Conservation (phyloP, 2,797 vertebrate genomes). For the Enteromius viviparus region DNA sequence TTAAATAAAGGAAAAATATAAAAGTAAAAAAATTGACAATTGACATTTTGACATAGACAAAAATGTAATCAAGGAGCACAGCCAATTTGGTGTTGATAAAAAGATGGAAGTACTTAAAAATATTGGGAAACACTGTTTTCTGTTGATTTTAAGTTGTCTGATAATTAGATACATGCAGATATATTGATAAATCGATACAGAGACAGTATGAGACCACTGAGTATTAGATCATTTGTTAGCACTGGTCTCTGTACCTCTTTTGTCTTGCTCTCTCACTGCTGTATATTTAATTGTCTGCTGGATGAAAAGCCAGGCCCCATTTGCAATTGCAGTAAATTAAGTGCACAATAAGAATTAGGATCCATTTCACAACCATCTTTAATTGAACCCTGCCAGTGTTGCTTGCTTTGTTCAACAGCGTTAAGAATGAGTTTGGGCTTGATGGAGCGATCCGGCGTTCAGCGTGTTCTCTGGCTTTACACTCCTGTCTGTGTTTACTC, state of each 20-base stretch:
- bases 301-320: conserved; percentile 51
- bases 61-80: too few species aligned
- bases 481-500: conserved; percentile 54
- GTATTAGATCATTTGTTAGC: conserved; percentile 30
- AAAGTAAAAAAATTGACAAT: neutral
- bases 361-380: conserved; percentile 60
- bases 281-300: conserved; percentile 56
- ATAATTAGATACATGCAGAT: neutral
- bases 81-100: neutral
- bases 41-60: neutral
- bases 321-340: conserved; percentile 63
- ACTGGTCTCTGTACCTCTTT: conserved; percentile 11
- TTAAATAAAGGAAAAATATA: neutral
- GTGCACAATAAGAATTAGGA: conserved; percentile 62
- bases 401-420: conserved; percentile 32
- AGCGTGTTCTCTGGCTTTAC: conserved; percentile 13
- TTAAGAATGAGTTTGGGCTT: conserved; percentile 43
- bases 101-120: neutral
- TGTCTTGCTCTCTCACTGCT: conserved; percentile 17
- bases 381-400: conserved; percentile 54
- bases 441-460: conserved; percentile 36
- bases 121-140: neutral
- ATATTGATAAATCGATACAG: neutral
- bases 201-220: neutral
- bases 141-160: neutral